Percentiles rank a stretch among this genome's conserved stretches.
Conservation (phyloP, 2,888 invertebrate genomes). For the Mesodorylaimus sp. region DNA sequence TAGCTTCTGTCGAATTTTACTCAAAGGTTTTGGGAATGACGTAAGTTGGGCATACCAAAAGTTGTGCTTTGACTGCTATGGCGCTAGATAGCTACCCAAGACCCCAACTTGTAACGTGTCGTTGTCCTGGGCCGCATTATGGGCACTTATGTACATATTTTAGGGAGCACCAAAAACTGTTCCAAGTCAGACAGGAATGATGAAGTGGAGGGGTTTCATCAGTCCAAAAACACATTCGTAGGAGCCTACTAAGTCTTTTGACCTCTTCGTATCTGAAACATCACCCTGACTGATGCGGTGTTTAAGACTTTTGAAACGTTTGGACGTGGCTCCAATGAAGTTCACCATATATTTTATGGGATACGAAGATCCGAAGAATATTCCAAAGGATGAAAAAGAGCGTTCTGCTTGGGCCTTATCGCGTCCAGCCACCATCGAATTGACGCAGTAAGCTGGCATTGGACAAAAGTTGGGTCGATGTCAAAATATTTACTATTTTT, state of each 20-base stretch:
- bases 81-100: no score
- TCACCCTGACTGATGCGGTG: not conserved
- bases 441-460: slow-evolving; percentile 57
- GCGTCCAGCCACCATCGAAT: slow-evolving; percentile 65
- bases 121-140: no score
- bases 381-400: slow-evolving; percentile 51
- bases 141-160: no score
- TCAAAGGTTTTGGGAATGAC: slow-evolving; percentile 76
- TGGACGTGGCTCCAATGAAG: slow-evolving; percentile 44
- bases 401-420: slow-evolving; percentile 57
- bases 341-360: slow-evolving; percentile 81
- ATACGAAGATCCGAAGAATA: slow-evolving; percentile 54
- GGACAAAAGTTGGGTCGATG: not conserved
- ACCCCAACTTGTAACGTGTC: no score
- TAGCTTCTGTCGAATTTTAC: slow-evolving; percentile 68
- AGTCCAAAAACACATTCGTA: no score
- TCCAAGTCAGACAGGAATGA: no score
- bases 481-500: slow-evolving; percentile 27
- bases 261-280: not conserved
- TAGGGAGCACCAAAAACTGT: no score
- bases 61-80: no score
- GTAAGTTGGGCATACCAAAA: no score
- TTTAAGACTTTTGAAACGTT: slow-evolving; percentile 1
- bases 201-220: no score
- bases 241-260: no score